Percentiles rank a stretch among this genome's conserved stretches.
Conservation (phyloP, 2,888 invertebrate species). For the Cataglyphis cursor region DNA sequence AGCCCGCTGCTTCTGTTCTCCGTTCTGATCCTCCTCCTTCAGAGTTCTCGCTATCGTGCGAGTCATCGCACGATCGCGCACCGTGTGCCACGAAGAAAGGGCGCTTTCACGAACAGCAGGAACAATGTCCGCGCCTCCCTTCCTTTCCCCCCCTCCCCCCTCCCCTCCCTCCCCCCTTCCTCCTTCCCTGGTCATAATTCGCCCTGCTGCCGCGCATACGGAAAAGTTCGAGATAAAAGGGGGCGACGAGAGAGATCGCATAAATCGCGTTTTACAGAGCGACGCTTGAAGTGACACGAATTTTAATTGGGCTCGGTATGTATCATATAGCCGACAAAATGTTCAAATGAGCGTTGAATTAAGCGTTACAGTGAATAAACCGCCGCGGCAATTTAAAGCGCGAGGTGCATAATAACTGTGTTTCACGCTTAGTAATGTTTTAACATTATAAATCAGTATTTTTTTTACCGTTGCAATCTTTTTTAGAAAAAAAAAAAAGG, state of each 20-base stretch:
- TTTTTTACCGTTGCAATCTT: conserved; percentile 1
- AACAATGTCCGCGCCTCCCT: conserved; percentile 54
- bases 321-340: conserved; percentile 21
- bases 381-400: conserved; percentile 10
- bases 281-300: conserved; percentile 42
- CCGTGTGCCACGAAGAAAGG: conserved; percentile 70
- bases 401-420: conserved; percentile 1
- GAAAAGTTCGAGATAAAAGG: conserved; percentile 32
- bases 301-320: conserved; percentile 32
- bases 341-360: conserved; percentile 45
- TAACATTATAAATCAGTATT: conserved; percentile 26
- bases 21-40: background rate
- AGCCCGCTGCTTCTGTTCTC: conserved; percentile 31
- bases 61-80: conserved; percentile 73
- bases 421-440: conserved; percentile 25
- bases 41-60: conserved; percentile 41
- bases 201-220: conserved; percentile 30
- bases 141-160: background rate
- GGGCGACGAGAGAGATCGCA: conserved; percentile 20
- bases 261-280: conserved; percentile 45
- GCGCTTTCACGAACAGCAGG: conserved; percentile 70
- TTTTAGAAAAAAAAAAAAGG: background rate
- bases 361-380: conserved; percentile 27
- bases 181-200: background rate
- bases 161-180: background rate